Evolutionary conservation across 1,140 invertebrate species (phyloP).

Genomic region (Drosophila saltans): DNA sequence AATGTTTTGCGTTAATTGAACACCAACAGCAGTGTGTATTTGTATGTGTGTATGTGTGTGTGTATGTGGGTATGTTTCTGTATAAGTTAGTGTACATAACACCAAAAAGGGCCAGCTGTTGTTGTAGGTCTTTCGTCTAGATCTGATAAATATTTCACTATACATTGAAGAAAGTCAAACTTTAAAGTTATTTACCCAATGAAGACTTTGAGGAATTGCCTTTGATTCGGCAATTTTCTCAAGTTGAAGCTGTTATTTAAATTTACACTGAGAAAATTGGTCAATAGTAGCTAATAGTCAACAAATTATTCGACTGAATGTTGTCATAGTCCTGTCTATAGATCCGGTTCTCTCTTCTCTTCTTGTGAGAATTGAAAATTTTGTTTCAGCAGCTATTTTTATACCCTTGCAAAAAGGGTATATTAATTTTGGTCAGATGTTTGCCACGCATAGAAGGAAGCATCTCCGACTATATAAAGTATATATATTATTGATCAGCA

Average conservation of each 20-base stretch:
- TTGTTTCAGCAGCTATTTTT: too few species aligned
- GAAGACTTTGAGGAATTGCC: background rate
- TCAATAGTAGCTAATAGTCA: too few species aligned
- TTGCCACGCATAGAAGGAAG: too few species aligned
- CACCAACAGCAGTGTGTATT: conserved; percentile 34
- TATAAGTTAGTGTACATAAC: conserved; percentile 21
- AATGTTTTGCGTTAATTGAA: conserved; percentile 77
- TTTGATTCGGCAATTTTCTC: background rate
- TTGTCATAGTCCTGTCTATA: too few species aligned
- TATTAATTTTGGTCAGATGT: too few species aligned
- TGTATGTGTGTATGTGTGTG: conserved; percentile 14
- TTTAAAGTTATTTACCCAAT: background rate
- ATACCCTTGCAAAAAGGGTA: too few species aligned
- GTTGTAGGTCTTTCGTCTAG: conserved; percentile 61
- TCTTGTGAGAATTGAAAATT: too few species aligned
- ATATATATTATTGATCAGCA: too few species aligned
- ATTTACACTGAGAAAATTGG: background rate
- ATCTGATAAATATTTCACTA: conserved; percentile 17
- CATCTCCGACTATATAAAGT: too few species aligned
- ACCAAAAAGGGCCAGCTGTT: conserved; percentile 66
- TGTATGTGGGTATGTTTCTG: conserved; percentile 13
- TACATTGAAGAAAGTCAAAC: background rate
- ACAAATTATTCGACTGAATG: too few species aligned
- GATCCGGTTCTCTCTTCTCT: too few species aligned
- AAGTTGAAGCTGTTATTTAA: background rate